A percentile compares a stretch with the other conserved stretches of the same genome.
Conservation (phyloP, 2,888 invertebrate genomes). For the Agrotis segetum region DNA sequence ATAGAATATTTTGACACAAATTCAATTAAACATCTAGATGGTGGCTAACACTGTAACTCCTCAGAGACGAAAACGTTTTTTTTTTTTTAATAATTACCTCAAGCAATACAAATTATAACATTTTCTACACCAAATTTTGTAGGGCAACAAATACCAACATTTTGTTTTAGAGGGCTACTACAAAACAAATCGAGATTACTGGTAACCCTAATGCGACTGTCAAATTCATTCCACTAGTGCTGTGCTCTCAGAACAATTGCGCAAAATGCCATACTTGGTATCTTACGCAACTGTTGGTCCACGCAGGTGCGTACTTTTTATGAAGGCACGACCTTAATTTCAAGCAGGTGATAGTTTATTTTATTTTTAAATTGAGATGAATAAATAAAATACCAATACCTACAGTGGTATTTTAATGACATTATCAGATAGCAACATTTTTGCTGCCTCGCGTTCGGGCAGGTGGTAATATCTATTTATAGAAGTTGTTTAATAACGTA, state of each 20-base stretch:
- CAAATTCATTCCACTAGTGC: constrained; percentile 65
- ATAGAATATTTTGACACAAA: too few relatives aligned
- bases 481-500: background rate
- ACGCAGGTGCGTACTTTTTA: constrained; percentile 47
- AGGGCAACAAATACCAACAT: too few relatives aligned
- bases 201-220: constrained; percentile 57
- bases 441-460: background rate
- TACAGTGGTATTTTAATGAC: background rate
- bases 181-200: too few relatives aligned
- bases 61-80: too few relatives aligned
- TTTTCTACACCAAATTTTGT: too few relatives aligned
- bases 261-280: constrained; percentile 48
- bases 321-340: constrained; percentile 1
- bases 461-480: background rate
- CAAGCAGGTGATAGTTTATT: constrained; percentile 31
- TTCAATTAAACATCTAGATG: too few relatives aligned
- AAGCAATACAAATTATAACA: too few relatives aligned
- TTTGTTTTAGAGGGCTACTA: too few relatives aligned
- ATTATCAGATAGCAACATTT: background rate
- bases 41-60: too few relatives aligned
- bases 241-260: constrained; percentile 60
- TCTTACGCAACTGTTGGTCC: background rate
- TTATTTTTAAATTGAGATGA: constrained; percentile 11
- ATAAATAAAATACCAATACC: background rate
- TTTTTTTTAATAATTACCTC: too few relatives aligned